Percentiles rank a stretch among this genome's conserved stretches.
Conservation (phyloP, 2,888 invertebrate genomes). For the Parnassius apollo region DNA sequence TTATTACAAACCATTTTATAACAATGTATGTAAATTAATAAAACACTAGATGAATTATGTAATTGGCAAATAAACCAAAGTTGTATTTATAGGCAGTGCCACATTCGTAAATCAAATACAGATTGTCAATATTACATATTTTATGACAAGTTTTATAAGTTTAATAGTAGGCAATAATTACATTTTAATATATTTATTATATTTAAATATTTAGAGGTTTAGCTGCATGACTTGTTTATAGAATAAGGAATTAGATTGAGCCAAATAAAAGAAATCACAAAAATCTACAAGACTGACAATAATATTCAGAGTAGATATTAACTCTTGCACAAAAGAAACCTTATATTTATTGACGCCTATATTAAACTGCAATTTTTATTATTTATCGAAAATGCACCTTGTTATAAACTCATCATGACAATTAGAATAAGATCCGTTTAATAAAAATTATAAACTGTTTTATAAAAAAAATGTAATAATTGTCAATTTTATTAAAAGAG, state of each 20-base stretch:
- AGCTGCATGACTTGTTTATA: conserved; percentile 75
- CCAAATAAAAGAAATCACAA: conserved; percentile 69
- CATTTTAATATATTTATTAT: conserved; percentile 74
- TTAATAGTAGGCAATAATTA: conserved; percentile 61
- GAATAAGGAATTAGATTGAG: conserved; percentile 68
- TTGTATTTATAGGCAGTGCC: conserved; percentile 65
- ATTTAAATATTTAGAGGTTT: conserved; percentile 68
- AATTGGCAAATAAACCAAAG: conserved; percentile 74
- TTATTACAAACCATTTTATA: conserved; percentile 20
- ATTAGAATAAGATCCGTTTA: conserved; percentile 74
- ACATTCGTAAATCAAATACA: conserved; percentile 58
- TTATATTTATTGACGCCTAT: conserved; percentile 55
- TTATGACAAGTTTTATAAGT: conserved; percentile 57
- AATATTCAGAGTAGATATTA: conserved; percentile 80
- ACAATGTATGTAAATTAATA: conserved; percentile 16
- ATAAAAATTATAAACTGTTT: conserved; percentile 64
- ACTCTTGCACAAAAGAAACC: conserved; percentile 67
- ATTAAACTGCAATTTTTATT: conserved; percentile 56
- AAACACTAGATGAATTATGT: conserved; percentile 26
- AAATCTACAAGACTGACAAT: conserved; percentile 81
- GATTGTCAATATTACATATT: conserved; percentile 44
- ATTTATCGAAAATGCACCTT: conserved; percentile 74
- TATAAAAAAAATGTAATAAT: conserved; percentile 74
- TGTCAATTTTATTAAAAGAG: conserved; percentile 81
- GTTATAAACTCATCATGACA: conserved; percentile 81